phyloP scores from a whole-genome alignment of 2,113 vertebrate genomes.

The Salvator merianae region DNA sequence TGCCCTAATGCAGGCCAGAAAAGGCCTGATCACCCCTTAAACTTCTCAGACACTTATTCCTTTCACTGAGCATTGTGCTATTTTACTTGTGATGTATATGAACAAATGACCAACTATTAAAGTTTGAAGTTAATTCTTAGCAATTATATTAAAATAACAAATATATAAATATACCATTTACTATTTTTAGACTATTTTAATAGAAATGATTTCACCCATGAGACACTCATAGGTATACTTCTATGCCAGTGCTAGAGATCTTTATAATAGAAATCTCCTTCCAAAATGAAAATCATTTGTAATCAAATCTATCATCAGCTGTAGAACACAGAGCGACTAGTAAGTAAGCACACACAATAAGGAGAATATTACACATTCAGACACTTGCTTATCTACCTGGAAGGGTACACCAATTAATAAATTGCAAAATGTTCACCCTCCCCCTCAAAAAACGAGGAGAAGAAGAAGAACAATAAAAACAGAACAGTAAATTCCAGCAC shows the following conservation, averaged over 20 bases:
- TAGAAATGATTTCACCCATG: not conserved
- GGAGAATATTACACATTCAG: too few relatives aligned
- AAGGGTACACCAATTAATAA: not conserved
- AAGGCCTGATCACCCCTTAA: not conserved
- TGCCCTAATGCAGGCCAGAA: not conserved
- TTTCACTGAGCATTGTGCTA: not conserved
- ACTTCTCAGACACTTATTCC: not conserved
- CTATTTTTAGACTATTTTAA: too few relatives aligned
- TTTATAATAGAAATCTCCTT: not conserved
- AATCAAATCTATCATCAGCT: too few relatives aligned
- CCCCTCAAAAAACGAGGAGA: not conserved
- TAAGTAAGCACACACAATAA: too few relatives aligned
- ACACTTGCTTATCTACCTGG: too few relatives aligned
- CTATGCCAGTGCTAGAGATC: not conserved
- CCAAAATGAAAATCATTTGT: not conserved
- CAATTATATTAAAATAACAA: not conserved
- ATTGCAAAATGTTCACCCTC: too few relatives aligned
- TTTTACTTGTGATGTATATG: not conserved
- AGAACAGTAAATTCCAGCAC: not conserved
- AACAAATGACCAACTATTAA: too few relatives aligned
- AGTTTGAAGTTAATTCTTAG: not conserved
- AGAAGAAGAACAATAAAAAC: not conserved
- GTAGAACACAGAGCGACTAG: too few relatives aligned
- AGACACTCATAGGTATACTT: not conserved
- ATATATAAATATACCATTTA: too few relatives aligned